Evolutionary conservation across 2,797 vertebrate genomes (phyloP), one percentile per base, ranked within the genome.

Genomic region (Diplodus sargus): DNA sequence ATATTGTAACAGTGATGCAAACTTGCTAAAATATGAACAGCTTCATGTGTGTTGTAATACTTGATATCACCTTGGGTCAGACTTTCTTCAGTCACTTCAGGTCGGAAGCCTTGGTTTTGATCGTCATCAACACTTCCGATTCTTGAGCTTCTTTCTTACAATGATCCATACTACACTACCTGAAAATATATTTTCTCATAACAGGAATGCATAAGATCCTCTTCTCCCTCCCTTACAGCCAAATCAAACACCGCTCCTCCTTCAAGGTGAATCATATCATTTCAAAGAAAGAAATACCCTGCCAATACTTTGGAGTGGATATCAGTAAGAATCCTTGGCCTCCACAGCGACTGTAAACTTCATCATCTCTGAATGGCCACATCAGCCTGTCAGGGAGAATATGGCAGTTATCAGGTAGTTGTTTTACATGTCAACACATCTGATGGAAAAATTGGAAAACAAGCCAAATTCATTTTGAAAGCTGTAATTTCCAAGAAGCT

Each of bases 231-330:
- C n/a, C 52, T 60, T 49, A 69, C 54, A 85, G 82, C 88, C 70
- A 85, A 87, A 90, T 89, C 73, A 78, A 78, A 83, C 43, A 58
- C 17, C 39, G 25, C 42, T 8, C 2, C 53, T 81, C 67, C 42
- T 13, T 81, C 57, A 70, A 72, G 58, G 67, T 81, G 64, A 89
- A 68, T 67, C n/a, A 71, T 82, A 78, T 87, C 65, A 66, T 72
- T 82, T 48, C 58, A 10, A 22, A 48, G 57, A 64, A 62, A 74
- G n/a, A 82, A 79, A 83, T 64, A 70, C 15, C 20, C 39, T 39
- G 73, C n/a, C 11, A 54, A 47, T 60, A 53, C n/a, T 42, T 25
- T 64, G 1, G 48, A 81, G 58, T 34, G 54, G 70, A 76, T 82
- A 76, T 72, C 69, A 63, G 18, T 9, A 67, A 20, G 64, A 73